Conservation (phyloP, 2,113 vertebrate species). For the Seriola rivoliana region DNA sequence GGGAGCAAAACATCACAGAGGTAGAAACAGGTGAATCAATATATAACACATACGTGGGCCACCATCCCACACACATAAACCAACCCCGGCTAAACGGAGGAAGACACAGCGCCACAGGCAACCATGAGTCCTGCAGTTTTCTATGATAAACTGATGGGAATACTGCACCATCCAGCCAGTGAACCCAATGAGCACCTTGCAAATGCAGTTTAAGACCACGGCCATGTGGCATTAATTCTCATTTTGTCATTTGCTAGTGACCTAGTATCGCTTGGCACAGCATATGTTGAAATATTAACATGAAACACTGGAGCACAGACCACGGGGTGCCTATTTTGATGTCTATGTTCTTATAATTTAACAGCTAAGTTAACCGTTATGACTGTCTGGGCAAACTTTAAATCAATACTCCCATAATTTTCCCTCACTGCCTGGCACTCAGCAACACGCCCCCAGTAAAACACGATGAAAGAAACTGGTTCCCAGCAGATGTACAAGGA, state of each 20-base stretch:
- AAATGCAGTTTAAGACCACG: neutral
- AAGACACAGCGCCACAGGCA: neutral
- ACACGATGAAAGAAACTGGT: conserved; percentile 5
- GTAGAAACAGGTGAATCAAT: conserved; percentile 79
- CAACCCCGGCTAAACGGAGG: conserved; percentile 1
- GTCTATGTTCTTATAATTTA: conserved; percentile 39
- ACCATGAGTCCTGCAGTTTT: neutral
- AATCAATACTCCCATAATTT: neutral
- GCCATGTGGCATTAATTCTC: conserved; percentile 6
- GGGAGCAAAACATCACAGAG: conserved; percentile 67
- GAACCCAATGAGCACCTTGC: neutral
- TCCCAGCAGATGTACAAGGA: conserved; percentile 29
- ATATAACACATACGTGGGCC: conserved; percentile 66
- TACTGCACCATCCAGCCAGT: neutral
- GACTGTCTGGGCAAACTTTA: neutral
- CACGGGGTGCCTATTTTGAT: conserved; percentile 27
- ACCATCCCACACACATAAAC: conserved; percentile 26
- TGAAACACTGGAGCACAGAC: conserved; percentile 22
- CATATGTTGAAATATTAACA: conserved; percentile 45
- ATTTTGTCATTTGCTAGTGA: conserved; percentile 3
- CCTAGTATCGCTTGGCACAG: conserved; percentile 40
- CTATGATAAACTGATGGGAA: neutral
- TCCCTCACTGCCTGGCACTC: neutral
- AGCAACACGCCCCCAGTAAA: conserved; percentile 5
- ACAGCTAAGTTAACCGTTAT: neutral